Base-by-base conservation (phyloP, 35 echinoderm and acorn worm genomes). In the Ophioderma brevispina region DNA sequence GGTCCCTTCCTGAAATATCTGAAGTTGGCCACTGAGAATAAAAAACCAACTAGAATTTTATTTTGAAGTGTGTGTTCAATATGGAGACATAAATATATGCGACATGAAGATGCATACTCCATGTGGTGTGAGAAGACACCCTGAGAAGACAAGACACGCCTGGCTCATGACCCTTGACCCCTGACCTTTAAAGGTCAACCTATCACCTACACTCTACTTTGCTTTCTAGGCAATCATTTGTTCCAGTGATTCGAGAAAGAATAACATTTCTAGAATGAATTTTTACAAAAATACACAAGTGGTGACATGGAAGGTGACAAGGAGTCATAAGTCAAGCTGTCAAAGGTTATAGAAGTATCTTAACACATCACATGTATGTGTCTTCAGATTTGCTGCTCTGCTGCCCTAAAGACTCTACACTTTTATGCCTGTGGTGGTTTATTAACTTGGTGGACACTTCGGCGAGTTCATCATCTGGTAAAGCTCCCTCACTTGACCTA, bases 301-400 rank as follows among this genome's bases (percentile, higher is more conserved):
- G n/a, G n/a, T n/a, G n/a, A n/a, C n/a, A n/a, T n/a, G n/a, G n/a
- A n/a, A n/a, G n/a, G n/a, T n/a, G n/a, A 46, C 5, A 15, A 25
- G 59, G 28, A 25, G 59, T 70, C 59, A 70, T 25, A 70, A 25
- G 59, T 70, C 59, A 70, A 70, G n/a, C 17, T 13, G 59, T 70
- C 59, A 70, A 30, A 70, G 59, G 59, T 70, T 25, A 70, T 4
- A 70, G 6, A 13, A 70, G 59, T 30, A 30, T 70, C 83, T 14
- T 85, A 55, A 36, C 52, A 33, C 14, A 59, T 85, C 83, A 85
- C 83, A 85, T 85, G 32, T 59, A 59, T 64, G 83, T 85, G 35
- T 85, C 83, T 63, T 85, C 83, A 33, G 83, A 85, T 37, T 85
- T 85, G 83, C 28, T 85, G 55, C 83, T 85, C 49, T 85, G 83